Conservation (phyloP, 1,140 invertebrate species). For the Chymomyza costata region DNA sequence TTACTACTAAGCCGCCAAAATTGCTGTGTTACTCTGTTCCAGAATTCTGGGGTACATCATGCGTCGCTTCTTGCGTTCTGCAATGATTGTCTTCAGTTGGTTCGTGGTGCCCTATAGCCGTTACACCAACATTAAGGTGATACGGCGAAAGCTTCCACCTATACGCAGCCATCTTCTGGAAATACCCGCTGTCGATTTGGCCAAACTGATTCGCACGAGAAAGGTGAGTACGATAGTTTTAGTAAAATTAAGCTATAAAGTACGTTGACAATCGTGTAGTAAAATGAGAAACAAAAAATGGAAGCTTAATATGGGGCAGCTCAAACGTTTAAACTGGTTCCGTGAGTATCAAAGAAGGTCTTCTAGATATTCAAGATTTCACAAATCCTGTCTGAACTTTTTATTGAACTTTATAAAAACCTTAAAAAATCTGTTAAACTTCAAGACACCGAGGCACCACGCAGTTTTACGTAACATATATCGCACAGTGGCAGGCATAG, state of each 20-base stretch:
- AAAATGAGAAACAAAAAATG: slow-evolving; percentile 1
- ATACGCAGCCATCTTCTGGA: slow-evolving; percentile 79
- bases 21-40: slow-evolving; percentile 75
- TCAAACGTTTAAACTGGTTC: slow-evolving; percentile 24
- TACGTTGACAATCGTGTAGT: neutral
- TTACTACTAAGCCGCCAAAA: slow-evolving; percentile 63
- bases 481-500: too few relatives aligned
- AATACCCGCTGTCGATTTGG: slow-evolving; percentile 79
- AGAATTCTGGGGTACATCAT: slow-evolving; percentile 75
- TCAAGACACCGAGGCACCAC: too few relatives aligned
- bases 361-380: too few relatives aligned
- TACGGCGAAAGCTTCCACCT: slow-evolving; percentile 78
- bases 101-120: slow-evolving; percentile 74
- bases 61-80: slow-evolving; percentile 73
- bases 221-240: slow-evolving; percentile 76
- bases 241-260: too few relatives aligned
- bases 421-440: too few relatives aligned
- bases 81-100: slow-evolving; percentile 75
- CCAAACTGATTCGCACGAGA: slow-evolving; percentile 79
- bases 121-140: slow-evolving; percentile 80
- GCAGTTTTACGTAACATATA: too few relatives aligned
- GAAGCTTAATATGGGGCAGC: slow-evolving; percentile 20
- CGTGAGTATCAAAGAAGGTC: too few relatives aligned
- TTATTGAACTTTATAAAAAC: too few relatives aligned
- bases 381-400: too few relatives aligned